Evolutionary conservation across 1,140 invertebrate genomes (phyloP), one percentile per base, ranked within the genome.

Genomic region (Nasonia giraulti): DNA sequence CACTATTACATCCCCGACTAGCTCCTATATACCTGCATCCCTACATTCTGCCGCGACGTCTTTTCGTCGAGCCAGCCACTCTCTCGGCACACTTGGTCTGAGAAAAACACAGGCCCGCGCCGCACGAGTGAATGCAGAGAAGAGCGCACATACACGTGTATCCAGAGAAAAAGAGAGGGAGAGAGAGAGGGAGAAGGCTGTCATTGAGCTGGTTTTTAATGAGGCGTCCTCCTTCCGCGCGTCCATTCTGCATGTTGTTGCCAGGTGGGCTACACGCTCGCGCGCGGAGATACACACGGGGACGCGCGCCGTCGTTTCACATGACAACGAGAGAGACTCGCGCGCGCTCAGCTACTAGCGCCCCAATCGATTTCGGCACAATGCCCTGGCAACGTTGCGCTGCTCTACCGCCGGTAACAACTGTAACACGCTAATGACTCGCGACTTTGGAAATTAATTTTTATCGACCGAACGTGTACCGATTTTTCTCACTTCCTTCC

Each of bases 121-220:
- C 40, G 33, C 33, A 44, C 40, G 40, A 44, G 10, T 44, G 40
- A 44, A 44, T 11, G 7, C 40, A 14, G 11, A 69, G 2, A 20
- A 68, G 23, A 12, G 66, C 1, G 44, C 40, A 27, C 71, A 50
- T 81, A 33, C 44, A 33, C 37, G 27, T 73, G 2, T 14, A 55
- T 55, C 1, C 4, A 50, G 10, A 50, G 0, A 50, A 12, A 50
- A 10, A 7, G 40, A 33, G 47, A 74, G 82, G 81, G 31, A 66
- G 37, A 44, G 50, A 37, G 23, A 44, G 27, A 33, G 80, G 82
- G 75, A 31, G 40, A 47, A 47, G 78, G 62, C 27, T 71, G 73
- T 86, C 77, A 62, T 80, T 44, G 10, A 31, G 69, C 73, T 76
- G 81, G 11, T 85, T 88, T 87, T 86, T 88, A 89, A 89, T 62